Conservation (phyloP, 2,888 invertebrate species). For the Lobophora halterata region DNA sequence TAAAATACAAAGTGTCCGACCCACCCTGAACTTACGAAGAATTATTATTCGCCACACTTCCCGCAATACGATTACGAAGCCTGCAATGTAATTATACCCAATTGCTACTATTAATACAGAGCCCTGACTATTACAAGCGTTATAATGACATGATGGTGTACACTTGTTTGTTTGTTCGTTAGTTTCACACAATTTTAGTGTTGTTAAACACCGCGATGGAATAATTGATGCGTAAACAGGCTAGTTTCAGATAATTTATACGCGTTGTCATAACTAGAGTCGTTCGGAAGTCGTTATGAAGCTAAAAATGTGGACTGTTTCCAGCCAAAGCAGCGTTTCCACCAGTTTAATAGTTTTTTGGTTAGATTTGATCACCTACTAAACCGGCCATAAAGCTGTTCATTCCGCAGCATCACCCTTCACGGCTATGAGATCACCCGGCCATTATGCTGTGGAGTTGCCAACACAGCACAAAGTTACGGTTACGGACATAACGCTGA, state of each 20-base stretch:
- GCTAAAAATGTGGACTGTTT: too few relatives aligned
- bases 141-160: slow-evolving; percentile 47
- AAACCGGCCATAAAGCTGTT: slow-evolving; percentile 1
- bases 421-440: slow-evolving; percentile 1
- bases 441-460: neutral
- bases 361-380: too few relatives aligned
- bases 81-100: slow-evolving; percentile 13
- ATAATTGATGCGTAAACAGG: neutral
- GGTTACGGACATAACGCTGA: slow-evolving; percentile 22
- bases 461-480: slow-evolving; percentile 14
- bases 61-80: slow-evolving; percentile 11
- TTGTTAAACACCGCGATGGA: neutral
- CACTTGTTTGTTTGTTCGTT: slow-evolving; percentile 40
- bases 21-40: neutral
- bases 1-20: slow-evolving; percentile 12
- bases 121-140: slow-evolving; percentile 38
- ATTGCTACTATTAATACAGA: slow-evolving; percentile 16
- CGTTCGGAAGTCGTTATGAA: too few relatives aligned
- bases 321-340: too few relatives aligned
- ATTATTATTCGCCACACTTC: slow-evolving; percentile 8
- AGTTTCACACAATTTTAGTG: slow-evolving; percentile 39
- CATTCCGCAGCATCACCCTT: slow-evolving; percentile 6
- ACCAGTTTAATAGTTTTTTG: too few relatives aligned
- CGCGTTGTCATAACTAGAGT: too few relatives aligned
- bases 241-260: too few relatives aligned